phyloP scores from a whole-genome alignment of 2,888 invertebrate species.

The Eristalis arbustorum region DNA sequence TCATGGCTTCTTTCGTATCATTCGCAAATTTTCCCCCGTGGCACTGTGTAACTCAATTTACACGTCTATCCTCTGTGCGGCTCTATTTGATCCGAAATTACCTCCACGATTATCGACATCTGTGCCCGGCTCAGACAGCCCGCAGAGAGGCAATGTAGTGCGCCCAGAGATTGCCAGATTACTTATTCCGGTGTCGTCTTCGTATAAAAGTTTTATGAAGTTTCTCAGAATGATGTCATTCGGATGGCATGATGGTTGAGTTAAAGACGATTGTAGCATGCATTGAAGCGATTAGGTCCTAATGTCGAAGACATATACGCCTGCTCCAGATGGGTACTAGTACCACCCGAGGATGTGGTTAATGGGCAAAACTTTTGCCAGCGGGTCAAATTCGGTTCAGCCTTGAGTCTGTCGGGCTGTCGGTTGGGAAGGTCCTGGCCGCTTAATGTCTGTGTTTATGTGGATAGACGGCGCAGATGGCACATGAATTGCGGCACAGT shows the following conservation, averaged over 20 bases:
- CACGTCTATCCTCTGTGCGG: background rate
- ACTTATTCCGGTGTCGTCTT: constrained; percentile 58
- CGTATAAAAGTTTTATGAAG: constrained; percentile 66
- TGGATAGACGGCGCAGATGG: background rate
- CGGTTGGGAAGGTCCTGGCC: background rate
- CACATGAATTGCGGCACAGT: background rate
- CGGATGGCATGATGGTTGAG: constrained; percentile 39
- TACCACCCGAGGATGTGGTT: background rate
- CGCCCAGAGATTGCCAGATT: constrained; percentile 9
- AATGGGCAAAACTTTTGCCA: background rate
- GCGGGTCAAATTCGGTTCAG: background rate
- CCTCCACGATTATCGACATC: constrained; percentile 41
- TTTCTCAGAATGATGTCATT: constrained; percentile 44
- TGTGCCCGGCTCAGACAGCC: background rate
- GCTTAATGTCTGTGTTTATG: background rate
- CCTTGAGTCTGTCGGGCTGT: background rate
- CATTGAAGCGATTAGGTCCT: constrained; percentile 37
- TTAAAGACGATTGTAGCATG: constrained; percentile 37
- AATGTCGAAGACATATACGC: constrained; percentile 17
- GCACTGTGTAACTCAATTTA: constrained; percentile 50
- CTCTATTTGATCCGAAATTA: constrained; percentile 20
- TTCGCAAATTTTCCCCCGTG: constrained; percentile 42
- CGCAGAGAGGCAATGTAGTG: background rate
- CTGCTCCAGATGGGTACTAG: constrained; percentile 2
- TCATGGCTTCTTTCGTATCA: constrained; percentile 35